Conservation (phyloP, 2,888 invertebrate genomes). For the Erynnis tages region DNA sequence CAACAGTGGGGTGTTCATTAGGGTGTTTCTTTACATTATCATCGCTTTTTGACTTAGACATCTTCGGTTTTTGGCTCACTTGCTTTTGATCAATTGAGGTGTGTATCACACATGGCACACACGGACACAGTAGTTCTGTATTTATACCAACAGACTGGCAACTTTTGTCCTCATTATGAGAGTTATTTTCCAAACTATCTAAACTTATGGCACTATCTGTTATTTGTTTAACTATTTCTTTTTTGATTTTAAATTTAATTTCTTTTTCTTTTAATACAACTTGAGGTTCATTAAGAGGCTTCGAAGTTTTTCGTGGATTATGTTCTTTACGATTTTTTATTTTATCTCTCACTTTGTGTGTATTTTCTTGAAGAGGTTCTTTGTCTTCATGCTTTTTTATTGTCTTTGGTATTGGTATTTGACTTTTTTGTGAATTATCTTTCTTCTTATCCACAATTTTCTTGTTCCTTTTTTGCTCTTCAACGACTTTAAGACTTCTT, state of each 20-base stretch:
- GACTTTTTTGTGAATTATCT: slow-evolving; percentile 47
- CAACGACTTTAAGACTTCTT: slow-evolving; percentile 42
- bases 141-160: slow-evolving; percentile 63
- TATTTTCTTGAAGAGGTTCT: slow-evolving; percentile 15
- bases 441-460: slow-evolving; percentile 36
- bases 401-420: slow-evolving; percentile 56
- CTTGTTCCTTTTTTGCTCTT: slow-evolving; percentile 32
- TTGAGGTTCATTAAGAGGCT: no score
- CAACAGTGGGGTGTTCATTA: slow-evolving; percentile 45
- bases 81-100: slow-evolving; percentile 48
- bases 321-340: slow-evolving; percentile 2
- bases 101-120: slow-evolving; percentile 68
- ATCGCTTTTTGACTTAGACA: slow-evolving; percentile 29
- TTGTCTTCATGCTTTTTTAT: slow-evolving; percentile 25
- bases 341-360: slow-evolving; percentile 5
- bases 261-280: slow-evolving; percentile 14
- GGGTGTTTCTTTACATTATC: slow-evolving; percentile 22
- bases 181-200: slow-evolving; percentile 62
- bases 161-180: slow-evolving; percentile 41
- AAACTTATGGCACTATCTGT: slow-evolving; percentile 68
- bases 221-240: slow-evolving; percentile 33
- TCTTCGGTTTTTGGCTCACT: slow-evolving; percentile 37
- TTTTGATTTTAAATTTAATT: slow-evolving; percentile 25
- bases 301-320: neutral
- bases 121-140: slow-evolving; percentile 63